Evolutionary conservation across 2,797 vertebrate species (phyloP), one percentile per base, ranked within the genome.

Genomic region (Acanthiza pusilla): DNA sequence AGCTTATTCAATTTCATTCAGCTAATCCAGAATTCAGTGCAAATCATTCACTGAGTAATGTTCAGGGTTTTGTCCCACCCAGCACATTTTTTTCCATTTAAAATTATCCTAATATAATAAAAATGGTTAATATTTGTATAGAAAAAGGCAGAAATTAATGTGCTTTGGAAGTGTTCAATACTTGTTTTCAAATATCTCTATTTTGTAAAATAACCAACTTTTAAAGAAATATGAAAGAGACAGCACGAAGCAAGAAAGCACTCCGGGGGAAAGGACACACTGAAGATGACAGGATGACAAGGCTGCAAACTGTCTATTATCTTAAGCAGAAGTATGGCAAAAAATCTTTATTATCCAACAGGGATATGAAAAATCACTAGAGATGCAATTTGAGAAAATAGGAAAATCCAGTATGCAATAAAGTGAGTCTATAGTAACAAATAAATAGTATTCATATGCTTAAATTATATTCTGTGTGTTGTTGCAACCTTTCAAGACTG

Each of bases 101-200:
- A 82, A 91, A 85, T 48, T 58, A 65, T 43, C 29, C 29, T 38
- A 27, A 21, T 27, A 45, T 40, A 29, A 43, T 10, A 43, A 61
- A 68, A 74, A 7, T 7, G 2, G 50, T 10, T 6, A 85, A 9
- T 43, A 22, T 36, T 70, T 58, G 4, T 47, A 47, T 19, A 62
- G 6, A 43, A 54, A 74, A 75, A 5, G 5, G 43, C 1, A 36
- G 9, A 72, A 75, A 63, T 2, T 2, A 51, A 25, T 36, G 27
- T 14, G 38, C 0, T 2, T 85, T 87, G 45, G 0, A 62, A 68
- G 23, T 38, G 7, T 1, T 11, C 45, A 4, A 19, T 40, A 21
- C 12, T 38, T 51, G 16, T 70, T 89, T 81, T 88, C 5, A 47
- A 40, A 7, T 8, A 1, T 51, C 7, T 67, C 8, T 57, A 27